Base-by-base conservation (phyloP, 2,888 invertebrate species). In the Gandaritis pyraliata region DNA sequence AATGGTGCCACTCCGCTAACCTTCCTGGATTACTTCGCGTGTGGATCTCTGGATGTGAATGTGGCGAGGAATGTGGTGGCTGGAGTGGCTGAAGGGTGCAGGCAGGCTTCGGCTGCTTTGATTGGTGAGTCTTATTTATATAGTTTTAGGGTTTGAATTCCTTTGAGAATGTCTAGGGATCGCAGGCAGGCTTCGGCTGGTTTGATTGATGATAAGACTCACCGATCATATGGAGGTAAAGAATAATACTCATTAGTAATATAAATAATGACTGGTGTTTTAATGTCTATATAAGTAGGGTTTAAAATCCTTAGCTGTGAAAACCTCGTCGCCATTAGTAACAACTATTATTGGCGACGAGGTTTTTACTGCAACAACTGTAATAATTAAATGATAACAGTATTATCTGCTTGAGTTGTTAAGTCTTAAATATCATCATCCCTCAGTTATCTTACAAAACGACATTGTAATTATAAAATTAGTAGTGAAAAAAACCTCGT, bases 1-100 rank as follows among this genome's bases (percentile, higher is more conserved):
- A 98, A 98, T 76, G 99, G 98, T 5, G 99, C 98, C 0, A 96
- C 97, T 71, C 98, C 99, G 0, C 88, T 98, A n/a, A 98, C 97
- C 68, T 99, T 99, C 92, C 93, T 99, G 36, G 98, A 99, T 87
- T 99, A 99, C 89, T 98, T 97, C 87, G 98, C 99, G 8, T 97
- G 97, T 72, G 98, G 98, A 4, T 87, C 94, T 48, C 90, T 99
- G 55, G 94, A 97, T 70, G 94, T 96, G 2, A 83, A 91, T 1
- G 92, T 95, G 3, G 96, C 97, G 0, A 87, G 94, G 46, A 81
- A 85, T 12, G 96, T 99, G 0, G 93, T 98, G 16, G 90, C 94
- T 5, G 98, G 98, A 0, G 94, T 98, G 18, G 95, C 96, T 0
- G 95, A 97, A 71, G 99, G 98, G 0, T 98, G 98, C 73, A 85